phyloP scores from a whole-genome alignment of 2,113 vertebrate species.

The Otus sunia region DNA sequence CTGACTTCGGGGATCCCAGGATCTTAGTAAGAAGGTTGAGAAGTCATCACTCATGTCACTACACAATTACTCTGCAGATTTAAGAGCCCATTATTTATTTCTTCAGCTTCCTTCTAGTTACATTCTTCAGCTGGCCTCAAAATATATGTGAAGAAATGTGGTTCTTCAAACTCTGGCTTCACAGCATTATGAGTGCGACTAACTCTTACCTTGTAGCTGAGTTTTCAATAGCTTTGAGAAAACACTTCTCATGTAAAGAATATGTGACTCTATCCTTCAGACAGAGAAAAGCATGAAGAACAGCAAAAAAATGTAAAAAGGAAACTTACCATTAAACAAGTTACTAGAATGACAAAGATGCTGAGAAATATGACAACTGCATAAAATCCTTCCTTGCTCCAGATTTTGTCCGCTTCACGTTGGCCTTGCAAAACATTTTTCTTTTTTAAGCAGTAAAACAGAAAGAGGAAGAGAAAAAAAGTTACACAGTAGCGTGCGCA shows the following conservation, averaged over 20 bases:
- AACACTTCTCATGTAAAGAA: background rate
- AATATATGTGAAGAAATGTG: background rate
- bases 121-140: background rate
- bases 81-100: background rate
- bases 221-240: background rate
- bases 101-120: background rate
- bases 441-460: conserved; percentile 70
- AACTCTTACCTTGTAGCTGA: background rate
- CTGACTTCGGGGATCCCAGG: background rate
- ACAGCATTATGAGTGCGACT: background rate
- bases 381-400: conserved; percentile 91
- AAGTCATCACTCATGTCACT: background rate
- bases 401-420: conserved; percentile 85
- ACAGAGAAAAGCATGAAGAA: background rate
- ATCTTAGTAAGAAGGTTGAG: conserved; percentile 4
- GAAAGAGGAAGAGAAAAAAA: conserved; percentile 63
- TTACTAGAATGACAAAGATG: conserved; percentile 90
- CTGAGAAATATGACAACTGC: conserved; percentile 92
- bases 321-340: conserved; percentile 92
- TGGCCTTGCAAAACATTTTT: conserved; percentile 93
- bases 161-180: background rate
- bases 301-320: conserved; percentile 37
- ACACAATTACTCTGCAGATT: background rate
- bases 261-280: background rate
- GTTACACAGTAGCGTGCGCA: conserved; percentile 31